Percentiles rank a stretch among this genome's conserved stretches.
These are phyloP conservation scores for Sinocyclocheilus rhinocerous DNA, from an alignment of 2,113 vertebrate species.

Conservation along the genomic window DNA sequence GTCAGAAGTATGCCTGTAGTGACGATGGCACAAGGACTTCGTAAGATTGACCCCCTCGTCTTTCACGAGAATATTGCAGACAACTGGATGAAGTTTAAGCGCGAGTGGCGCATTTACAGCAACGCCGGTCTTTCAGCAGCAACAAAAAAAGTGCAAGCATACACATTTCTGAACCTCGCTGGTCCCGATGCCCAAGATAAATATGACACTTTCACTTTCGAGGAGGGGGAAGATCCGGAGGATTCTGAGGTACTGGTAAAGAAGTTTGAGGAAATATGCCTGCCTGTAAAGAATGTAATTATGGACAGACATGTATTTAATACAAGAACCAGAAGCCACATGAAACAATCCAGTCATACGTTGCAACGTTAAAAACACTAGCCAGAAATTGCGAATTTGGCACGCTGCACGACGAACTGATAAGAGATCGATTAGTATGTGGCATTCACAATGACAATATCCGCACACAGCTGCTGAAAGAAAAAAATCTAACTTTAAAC, in stretches of 20 bases:
- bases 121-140: too few relatives aligned
- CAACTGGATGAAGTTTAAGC: background rate
- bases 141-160: background rate
- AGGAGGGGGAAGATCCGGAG: background rate
- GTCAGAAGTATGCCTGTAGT: background rate
- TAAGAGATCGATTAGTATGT: constrained; percentile 30
- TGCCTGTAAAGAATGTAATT: constrained; percentile 22
- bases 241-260: background rate
- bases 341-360: constrained; percentile 27
- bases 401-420: background rate
- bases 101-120: too few relatives aligned
- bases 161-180: background rate
- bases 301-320: constrained; percentile 41
- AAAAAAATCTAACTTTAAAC: background rate
- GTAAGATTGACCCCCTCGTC: background rate
- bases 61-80: background rate
- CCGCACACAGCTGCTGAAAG: background rate
- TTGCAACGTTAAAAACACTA: constrained; percentile 24
- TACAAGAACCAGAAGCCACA: constrained; percentile 5
- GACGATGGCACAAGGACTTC: background rate
- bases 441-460: constrained; percentile 23
- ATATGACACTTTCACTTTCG: constrained; percentile 29
- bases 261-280: constrained; percentile 17
- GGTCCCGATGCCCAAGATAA: constrained; percentile 21
- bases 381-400: constrained; percentile 29